phyloP scores from a whole-genome alignment of 2,797 vertebrate genomes.

The Acropternis orthonyx region DNA sequence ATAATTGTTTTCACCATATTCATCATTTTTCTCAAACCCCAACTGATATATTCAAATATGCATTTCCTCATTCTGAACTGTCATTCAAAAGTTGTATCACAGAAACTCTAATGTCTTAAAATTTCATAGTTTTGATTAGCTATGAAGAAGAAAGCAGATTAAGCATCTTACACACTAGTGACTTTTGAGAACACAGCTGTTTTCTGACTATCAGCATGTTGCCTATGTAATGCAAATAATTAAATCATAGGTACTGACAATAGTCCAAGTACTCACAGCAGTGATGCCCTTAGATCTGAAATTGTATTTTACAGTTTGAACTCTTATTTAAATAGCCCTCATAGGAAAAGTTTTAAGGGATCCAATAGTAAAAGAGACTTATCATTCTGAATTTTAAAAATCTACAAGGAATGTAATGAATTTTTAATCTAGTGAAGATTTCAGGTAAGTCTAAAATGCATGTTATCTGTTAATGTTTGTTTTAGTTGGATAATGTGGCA shows the following conservation, averaged over 20 bases:
- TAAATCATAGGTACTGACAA: background rate
- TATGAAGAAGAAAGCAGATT: background rate
- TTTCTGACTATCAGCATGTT: background rate
- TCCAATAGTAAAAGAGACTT: background rate
- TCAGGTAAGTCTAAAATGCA: background rate
- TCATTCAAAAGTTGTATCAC: background rate
- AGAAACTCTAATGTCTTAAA: background rate
- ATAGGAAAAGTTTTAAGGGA: background rate
- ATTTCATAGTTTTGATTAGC: background rate
- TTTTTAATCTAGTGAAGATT: background rate
- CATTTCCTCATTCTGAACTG: background rate
- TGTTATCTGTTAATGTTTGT: background rate
- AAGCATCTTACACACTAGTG: background rate
- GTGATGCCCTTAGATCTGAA: background rate
- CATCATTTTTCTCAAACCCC: background rate
- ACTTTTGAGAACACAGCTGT: background rate
- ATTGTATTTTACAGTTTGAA: background rate
- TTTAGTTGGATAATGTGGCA: background rate
- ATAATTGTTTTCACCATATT: background rate
- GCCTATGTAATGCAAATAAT: background rate
- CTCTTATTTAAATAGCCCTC: background rate
- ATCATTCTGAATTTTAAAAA: constrained; percentile 5
- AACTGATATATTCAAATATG: background rate
- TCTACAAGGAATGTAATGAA: background rate
- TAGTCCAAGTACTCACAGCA: background rate